These are phyloP conservation scores for Lagopus leucura DNA, from an alignment of 2,113 vertebrate species.

Conservation along the genomic window DNA sequence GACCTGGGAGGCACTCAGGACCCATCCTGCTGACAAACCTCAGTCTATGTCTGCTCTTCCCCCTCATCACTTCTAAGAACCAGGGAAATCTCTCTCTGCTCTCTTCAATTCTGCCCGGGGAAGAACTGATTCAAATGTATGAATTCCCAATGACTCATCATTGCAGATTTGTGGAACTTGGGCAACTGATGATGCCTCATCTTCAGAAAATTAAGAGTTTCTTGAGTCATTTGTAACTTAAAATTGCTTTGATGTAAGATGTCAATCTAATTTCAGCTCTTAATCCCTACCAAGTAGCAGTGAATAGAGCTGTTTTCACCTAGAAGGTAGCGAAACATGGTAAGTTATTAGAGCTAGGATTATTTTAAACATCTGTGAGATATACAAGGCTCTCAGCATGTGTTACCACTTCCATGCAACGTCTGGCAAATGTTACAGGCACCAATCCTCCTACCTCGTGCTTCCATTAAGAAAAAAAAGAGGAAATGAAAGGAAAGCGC, in stretches of 20 bases:
- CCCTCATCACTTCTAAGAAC: not conserved
- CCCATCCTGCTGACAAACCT: not conserved
- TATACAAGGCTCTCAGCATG: conserved; percentile 14
- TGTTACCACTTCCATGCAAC: not conserved
- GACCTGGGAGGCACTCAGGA: not conserved
- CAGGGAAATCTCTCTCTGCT: not conserved
- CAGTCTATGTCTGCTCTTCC: not conserved
- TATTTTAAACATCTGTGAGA: conserved; percentile 40
- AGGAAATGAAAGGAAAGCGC: not conserved
- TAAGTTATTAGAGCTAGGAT: not conserved
- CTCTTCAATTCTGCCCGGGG: not conserved
- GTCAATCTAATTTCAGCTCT: conserved; percentile 1
- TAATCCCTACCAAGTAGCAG: not conserved
- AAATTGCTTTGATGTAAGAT: not conserved
- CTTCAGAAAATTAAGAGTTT: not conserved
- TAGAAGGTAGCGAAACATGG: conserved; percentile 21
- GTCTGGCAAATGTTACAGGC: conserved; percentile 42
- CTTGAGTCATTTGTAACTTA: not conserved
- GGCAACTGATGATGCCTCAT: not conserved
- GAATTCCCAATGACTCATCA: not conserved
- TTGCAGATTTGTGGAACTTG: not conserved
- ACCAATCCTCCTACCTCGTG: not conserved
- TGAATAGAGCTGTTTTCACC: conserved; percentile 13
- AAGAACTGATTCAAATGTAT: not conserved
- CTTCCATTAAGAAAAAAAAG: not conserved